A percentile compares a stretch with the other conserved stretches of the same genome.
Conservation (phyloP, 2,888 invertebrate genomes). For the Lordiphosa andalusiaca region DNA sequence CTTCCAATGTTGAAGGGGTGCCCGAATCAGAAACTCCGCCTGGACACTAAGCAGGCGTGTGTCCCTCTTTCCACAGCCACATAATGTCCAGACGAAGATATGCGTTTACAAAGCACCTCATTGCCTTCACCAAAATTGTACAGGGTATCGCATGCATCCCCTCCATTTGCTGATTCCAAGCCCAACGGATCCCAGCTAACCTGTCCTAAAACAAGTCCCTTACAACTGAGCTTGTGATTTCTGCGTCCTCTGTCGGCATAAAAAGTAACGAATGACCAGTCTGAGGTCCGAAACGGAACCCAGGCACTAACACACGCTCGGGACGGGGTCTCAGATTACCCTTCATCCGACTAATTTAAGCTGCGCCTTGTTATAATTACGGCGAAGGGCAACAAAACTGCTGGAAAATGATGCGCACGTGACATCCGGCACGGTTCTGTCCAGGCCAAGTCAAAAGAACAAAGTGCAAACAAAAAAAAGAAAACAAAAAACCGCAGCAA, state of each 20-base stretch:
- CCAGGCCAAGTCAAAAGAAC: conserved; percentile 23
- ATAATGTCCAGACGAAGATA: no score
- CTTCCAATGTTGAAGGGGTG: no score
- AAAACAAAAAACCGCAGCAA: conserved; percentile 25
- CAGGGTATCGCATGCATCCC: no score
- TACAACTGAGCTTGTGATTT: background rate
- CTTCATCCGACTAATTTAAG: conserved; percentile 59
- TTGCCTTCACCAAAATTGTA: no score
- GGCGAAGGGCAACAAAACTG: conserved; percentile 49
- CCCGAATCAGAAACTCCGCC: no score
- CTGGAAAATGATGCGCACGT: conserved; percentile 70
- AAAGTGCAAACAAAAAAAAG: conserved; percentile 17
- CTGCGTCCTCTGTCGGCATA: no score
- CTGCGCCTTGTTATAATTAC: conserved; percentile 62
- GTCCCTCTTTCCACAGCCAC: no score
- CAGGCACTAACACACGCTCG: conserved; percentile 1
- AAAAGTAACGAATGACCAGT: conserved; percentile 10
- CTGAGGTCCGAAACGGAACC: conserved; percentile 16
- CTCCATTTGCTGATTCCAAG: no score
- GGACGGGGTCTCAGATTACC: conserved; percentile 25
- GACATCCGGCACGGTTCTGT: conserved; percentile 53
- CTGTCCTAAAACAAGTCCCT: no score
- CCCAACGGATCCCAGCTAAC: no score
- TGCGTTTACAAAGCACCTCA: no score
- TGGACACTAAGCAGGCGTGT: no score